These are phyloP conservation scores for Aporrectodea caliginosa DNA, from an alignment of 1,140 invertebrate genomes.

Conservation along the genomic window DNA sequence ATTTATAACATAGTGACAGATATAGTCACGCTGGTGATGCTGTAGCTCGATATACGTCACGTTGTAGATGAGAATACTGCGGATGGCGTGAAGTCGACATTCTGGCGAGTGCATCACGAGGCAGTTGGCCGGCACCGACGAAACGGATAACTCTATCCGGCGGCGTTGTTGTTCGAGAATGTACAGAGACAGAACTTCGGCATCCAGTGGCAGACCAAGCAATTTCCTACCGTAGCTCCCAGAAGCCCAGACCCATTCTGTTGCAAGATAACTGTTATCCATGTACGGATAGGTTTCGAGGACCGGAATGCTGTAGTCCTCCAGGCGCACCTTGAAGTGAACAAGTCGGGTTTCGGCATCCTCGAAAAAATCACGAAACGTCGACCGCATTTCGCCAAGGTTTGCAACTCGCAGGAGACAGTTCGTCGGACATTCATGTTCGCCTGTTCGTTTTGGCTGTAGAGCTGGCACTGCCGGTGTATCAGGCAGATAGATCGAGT, in stretches of 20 bases:
- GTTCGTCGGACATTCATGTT: not conserved
- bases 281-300: constrained; percentile 32
- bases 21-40: constrained; percentile 20
- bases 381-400: not conserved
- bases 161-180: constrained; percentile 11
- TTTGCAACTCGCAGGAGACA: not conserved
- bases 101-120: constrained; percentile 26
- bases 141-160: not conserved
- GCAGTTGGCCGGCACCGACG: constrained; percentile 3
- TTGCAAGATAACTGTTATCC: constrained; percentile 17
- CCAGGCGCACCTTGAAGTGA: constrained; percentile 27
- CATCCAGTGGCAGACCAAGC: constrained; percentile 28
- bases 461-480: not conserved
- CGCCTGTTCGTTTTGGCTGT: not conserved
- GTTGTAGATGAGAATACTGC: constrained; percentile 20
- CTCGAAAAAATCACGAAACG: constrained; percentile 8
- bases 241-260: constrained; percentile 32
- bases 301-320: constrained; percentile 12
- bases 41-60: constrained; percentile 24
- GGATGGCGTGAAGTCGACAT: constrained; percentile 23
- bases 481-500: not conserved
- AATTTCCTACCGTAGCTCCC: constrained; percentile 26
- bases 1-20: constrained; percentile 27
- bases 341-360: constrained; percentile 27
- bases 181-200: constrained; percentile 32